Conservation (phyloP, 2,797 vertebrate species). For the Schizopygopsis pylzovi region DNA sequence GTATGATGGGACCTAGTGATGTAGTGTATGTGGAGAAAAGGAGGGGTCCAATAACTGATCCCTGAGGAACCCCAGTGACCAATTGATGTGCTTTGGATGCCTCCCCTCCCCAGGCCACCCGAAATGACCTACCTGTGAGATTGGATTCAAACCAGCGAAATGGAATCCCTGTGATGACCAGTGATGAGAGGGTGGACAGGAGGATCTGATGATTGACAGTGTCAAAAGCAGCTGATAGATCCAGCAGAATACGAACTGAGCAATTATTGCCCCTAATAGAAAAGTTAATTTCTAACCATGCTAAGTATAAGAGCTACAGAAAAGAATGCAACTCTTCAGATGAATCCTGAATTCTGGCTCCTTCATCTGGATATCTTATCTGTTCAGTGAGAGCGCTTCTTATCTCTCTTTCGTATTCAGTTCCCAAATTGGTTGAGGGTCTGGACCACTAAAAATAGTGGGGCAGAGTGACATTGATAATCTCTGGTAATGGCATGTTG, state of each 20-base stretch:
- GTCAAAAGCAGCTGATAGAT: no score
- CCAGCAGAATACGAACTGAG: not conserved
- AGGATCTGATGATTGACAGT: no score
- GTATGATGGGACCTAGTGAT: no score
- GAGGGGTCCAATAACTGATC: no score
- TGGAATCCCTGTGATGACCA: no score
- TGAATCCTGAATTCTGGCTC: not conserved
- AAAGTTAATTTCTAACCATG: not conserved
- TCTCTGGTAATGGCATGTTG: slow-evolving; percentile 79
- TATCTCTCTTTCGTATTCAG: slow-evolving; percentile 71
- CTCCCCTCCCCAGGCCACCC: no score
- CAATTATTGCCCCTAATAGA: not conserved
- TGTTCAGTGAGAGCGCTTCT: slow-evolving; percentile 43
- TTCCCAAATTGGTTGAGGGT: slow-evolving; percentile 72
- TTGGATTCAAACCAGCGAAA: no score
- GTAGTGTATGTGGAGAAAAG: no score
- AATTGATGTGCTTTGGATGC: no score
- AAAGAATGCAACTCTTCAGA: not conserved
- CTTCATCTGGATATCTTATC: slow-evolving; percentile 3
- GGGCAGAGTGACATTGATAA: slow-evolving; percentile 76
- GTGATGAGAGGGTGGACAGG: no score
- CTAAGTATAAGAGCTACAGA: not conserved
- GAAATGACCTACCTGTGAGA: no score
- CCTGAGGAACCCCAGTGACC: no score
- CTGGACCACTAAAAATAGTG: slow-evolving; percentile 74